A percentile compares a stretch with the other conserved stretches of the same genome.
Conservation (phyloP, 2,113 vertebrate species). For the Syngnathoides biaculeatus region DNA sequence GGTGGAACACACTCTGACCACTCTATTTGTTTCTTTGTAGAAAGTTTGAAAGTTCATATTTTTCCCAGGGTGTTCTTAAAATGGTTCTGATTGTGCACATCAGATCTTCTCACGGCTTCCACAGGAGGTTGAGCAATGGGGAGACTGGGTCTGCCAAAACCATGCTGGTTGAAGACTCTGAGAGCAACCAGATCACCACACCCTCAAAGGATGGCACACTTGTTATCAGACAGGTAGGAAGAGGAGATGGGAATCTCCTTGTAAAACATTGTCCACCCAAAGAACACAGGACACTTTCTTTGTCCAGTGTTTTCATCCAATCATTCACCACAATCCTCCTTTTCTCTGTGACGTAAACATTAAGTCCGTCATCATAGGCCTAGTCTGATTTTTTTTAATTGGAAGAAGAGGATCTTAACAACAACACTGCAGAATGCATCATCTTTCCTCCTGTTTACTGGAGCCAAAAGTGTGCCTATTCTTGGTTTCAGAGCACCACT, state of each 20-base stretch:
- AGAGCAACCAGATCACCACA: constrained; percentile 84
- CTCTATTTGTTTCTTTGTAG: not conserved
- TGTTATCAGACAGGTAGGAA: constrained; percentile 91
- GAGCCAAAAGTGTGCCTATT: constrained; percentile 84
- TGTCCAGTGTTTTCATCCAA: constrained; percentile 8
- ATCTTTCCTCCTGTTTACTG: constrained; percentile 72
- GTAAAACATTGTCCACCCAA: not conserved
- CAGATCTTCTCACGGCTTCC: constrained; percentile 55
- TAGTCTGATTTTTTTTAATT: not conserved
- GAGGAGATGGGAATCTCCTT: not conserved
- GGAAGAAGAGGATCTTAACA: constrained; percentile 1
- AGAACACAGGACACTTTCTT: not conserved
- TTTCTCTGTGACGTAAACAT: not conserved
- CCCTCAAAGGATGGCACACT: constrained; percentile 96
- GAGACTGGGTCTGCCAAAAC: constrained; percentile 94
- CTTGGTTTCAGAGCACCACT: constrained; percentile 96
- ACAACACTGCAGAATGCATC: constrained; percentile 43
- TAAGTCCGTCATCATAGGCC: not conserved
- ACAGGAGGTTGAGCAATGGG: constrained; percentile 90
- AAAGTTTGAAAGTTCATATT: not conserved
- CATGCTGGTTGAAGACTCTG: constrained; percentile 89
- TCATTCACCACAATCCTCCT: constrained; percentile 7
- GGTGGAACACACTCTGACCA: constrained; percentile 37
- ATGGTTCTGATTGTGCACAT: constrained; percentile 40
- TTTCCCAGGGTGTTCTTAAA: constrained; percentile 21